Evolutionary conservation across 2,888 invertebrate species (phyloP), one percentile per base, ranked within the genome.

Genomic region (Acleris emargana): DNA sequence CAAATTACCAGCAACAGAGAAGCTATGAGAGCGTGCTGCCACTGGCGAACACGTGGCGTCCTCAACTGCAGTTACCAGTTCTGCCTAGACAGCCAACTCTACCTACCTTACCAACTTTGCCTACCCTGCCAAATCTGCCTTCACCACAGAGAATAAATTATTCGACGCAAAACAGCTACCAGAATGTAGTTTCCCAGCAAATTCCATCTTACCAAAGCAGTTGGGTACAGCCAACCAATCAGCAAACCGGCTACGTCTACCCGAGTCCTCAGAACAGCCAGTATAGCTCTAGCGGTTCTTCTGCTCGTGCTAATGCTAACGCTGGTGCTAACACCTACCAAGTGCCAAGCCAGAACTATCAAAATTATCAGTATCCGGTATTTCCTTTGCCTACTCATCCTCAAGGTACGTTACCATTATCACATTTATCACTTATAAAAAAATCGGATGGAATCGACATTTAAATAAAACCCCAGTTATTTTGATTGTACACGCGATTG

Each of bases 361-460:
- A 51, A 32, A n/a, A 28, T 11, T 38, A 38, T 13, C 13, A 13
- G 38, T 38, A 38, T 13, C 38, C 38, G 4, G 13, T 13, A 13
- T 13, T 38, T 13, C 13, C 38, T 38, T 20, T 47, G 17, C 54
- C 59, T 9, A 59, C 54, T 28, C 50, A 53, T 49, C 54, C 54
- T 9, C 54, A 59, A 50, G 64, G 64, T 59, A 64, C n/a, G 58
- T 59, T 11, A 16, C 18, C 13, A 17, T 22, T 20, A 38, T 54
- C 11, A n/a, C n/a, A n/a, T n/a, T n/a, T n/a, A n/a, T n/a, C n/a
- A n/a, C n/a, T n/a, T n/a, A n/a, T n/a, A n/a, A 25, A 25, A 25
- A 7, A 9, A 7, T 9, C 9, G 9, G 32, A 32, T 9, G 32
- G 32, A 32, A 32, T 28, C 5, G 32, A 32, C 3, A 32, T 2